Evolutionary conservation across 92 coral and sea anemone species (phyloP), one percentile per base, ranked within the genome.

Genomic region (Epizoanthus ramosus): DNA sequence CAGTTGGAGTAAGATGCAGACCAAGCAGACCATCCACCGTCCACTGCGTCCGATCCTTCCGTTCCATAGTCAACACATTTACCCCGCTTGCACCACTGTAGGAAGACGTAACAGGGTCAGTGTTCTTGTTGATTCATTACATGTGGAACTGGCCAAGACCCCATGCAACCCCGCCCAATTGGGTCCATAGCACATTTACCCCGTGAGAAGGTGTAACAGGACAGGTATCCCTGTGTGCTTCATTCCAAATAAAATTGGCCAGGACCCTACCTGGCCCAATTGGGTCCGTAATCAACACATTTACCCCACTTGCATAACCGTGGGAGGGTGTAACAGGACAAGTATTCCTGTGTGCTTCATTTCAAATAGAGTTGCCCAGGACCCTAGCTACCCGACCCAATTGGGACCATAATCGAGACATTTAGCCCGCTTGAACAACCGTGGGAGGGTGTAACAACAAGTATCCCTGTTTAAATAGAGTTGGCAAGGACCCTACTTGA

Each of bases 21-120:
- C 99, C 99, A 97, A 39, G 84, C 58, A 0, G 99, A 97, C 99
- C 99, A 97, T 8, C 89, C 95, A 15, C 99, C 99, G 85, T 97
- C 98, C 66, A 79, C 91, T 10, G 99, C 91, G 65, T 93, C 97
- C 22, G 89, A 85, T 50, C 97, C 99, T 77, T 92, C 92, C 18
- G 93, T 88, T 37, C 95, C 94, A 5, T 81, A 77, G 10, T 82
- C 89, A 4, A 97, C 91, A 66, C 99, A 97, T 71, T 88, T 80
- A 10, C 99, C 99, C 5, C 98, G 91, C 81, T 91, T 97, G 76
- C 99, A 97, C 99, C 99, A 97, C 99, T 97, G 76, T 1, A 71
- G 56, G 22, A 79, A 25, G 28, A 24, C 53, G 35, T 75, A 47
- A 31, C 10, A 21, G 17, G 19, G 13, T 8, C 8, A 63, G 6